A percentile compares a stretch with the other conserved stretches of the same genome.
Conservation (phyloP, 2,797 vertebrate genomes). For the Labroides dimidiatus region DNA sequence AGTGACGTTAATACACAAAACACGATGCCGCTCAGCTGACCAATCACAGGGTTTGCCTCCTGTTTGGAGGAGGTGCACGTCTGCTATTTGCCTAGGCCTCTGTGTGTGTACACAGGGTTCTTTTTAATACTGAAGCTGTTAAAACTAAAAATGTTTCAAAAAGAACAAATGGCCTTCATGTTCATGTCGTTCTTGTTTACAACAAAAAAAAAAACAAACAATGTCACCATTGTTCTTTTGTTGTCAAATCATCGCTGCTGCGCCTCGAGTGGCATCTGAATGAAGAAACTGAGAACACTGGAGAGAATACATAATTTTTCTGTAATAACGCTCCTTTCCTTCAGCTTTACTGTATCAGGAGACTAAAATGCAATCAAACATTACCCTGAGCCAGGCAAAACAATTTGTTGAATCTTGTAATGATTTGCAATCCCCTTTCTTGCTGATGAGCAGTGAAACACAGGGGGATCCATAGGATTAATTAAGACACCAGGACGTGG, state of each 20-base stretch:
- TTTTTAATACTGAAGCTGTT: not conserved
- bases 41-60: no score
- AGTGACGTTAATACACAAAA: no score
- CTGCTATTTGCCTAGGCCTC: no score
- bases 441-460: conserved; percentile 56
- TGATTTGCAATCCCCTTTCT: conserved; percentile 34
- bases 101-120: no score
- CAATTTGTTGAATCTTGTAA: conserved; percentile 45
- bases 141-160: conserved; percentile 5
- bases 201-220: conserved; percentile 13
- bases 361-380: conserved; percentile 50
- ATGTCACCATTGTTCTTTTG: not conserved
- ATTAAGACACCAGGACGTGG: conserved; percentile 28
- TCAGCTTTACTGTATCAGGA: conserved; percentile 27
- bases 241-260: not conserved
- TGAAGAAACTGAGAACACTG: conserved; percentile 36
- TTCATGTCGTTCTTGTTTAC: not conserved
- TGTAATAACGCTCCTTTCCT: conserved; percentile 44
- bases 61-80: no score
- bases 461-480: conserved; percentile 36
- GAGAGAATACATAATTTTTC: not conserved
- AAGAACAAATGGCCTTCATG: conserved; percentile 6
- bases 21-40: no score
- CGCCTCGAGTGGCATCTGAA: conserved; percentile 21
- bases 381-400: conserved; percentile 43